These are phyloP conservation scores for Drosophila melanica DNA, from an alignment of 1,140 invertebrate genomes.

Conservation along the genomic window DNA sequence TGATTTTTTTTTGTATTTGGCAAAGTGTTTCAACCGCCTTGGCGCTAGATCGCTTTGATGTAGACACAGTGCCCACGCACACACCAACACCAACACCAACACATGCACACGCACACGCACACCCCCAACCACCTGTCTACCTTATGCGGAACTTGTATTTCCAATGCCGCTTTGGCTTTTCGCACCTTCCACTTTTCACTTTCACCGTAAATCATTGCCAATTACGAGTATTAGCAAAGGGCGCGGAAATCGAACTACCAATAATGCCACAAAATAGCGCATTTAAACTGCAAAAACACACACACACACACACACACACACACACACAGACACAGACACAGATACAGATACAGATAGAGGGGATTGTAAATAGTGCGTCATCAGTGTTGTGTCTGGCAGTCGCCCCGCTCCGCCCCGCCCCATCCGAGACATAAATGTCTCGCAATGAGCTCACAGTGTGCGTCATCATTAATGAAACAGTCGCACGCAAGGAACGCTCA, in stretches of 20 bases:
- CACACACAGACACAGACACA: neutral
- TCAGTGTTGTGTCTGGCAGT: slow-evolving; percentile 37
- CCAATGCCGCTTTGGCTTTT: slow-evolving; percentile 62
- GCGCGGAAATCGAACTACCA: slow-evolving; percentile 37
- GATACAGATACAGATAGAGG: no score
- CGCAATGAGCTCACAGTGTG: slow-evolving; percentile 71
- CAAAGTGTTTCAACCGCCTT: slow-evolving; percentile 27
- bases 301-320: neutral
- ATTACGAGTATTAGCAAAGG: slow-evolving; percentile 53
- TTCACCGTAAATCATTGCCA: slow-evolving; percentile 63
- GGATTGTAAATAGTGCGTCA: slow-evolving; percentile 60
- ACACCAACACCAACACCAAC: slow-evolving; percentile 2
- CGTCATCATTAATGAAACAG: slow-evolving; percentile 71
- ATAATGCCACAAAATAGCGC: slow-evolving; percentile 19
- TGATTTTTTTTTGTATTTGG: neutral
- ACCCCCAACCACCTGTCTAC: slow-evolving; percentile 16
- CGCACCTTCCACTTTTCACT: slow-evolving; percentile 17
- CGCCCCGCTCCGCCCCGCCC: neutral
- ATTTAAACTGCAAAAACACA: slow-evolving; percentile 4
- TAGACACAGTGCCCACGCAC: slow-evolving; percentile 2
- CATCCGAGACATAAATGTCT: slow-evolving; percentile 31
- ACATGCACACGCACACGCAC: neutral
- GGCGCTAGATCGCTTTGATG: slow-evolving; percentile 22
- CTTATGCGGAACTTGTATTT: slow-evolving; percentile 51
- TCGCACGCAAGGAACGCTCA: slow-evolving; percentile 18